These are phyloP conservation scores for Pseudois nayaur DNA, from an alignment of 2,113 vertebrate genomes.

Conservation along the genomic window DNA sequence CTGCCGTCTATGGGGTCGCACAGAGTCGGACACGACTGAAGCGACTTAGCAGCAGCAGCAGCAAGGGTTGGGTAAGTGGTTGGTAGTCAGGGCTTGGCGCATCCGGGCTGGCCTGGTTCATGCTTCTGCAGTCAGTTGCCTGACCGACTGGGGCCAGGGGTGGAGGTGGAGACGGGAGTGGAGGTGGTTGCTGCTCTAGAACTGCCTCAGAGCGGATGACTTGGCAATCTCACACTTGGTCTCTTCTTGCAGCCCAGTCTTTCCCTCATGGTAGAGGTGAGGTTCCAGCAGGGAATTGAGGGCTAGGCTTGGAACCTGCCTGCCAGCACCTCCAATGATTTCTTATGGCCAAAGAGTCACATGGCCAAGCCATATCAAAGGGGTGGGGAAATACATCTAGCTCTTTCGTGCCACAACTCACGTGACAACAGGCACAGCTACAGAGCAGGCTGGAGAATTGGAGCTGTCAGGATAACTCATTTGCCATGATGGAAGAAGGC, in stretches of 20 bases:
- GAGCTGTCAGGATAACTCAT: fast-evolving
- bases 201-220: not conserved
- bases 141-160: not conserved
- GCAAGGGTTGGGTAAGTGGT: not conserved
- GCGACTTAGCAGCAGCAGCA: too few relatives aligned
- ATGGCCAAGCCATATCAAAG: not conserved
- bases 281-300: not conserved
- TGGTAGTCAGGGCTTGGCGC: not conserved
- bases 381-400: not conserved
- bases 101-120: not conserved
- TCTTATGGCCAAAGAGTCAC: not conserved
- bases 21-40: too few relatives aligned
- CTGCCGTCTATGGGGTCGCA: too few relatives aligned
- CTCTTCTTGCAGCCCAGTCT: not conserved
- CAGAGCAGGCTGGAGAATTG: not conserved
- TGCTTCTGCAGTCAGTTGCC: not conserved
- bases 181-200: not conserved
- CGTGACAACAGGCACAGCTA: not conserved
- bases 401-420: not conserved
- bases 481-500: not conserved
- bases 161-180: not conserved
- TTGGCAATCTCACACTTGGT: not conserved
- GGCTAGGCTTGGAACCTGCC: not conserved
- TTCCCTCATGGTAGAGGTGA: not conserved
- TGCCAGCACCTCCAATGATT: not conserved